Conservation (phyloP, 2,888 invertebrate species). For the Eupithecia tripunctaria region DNA sequence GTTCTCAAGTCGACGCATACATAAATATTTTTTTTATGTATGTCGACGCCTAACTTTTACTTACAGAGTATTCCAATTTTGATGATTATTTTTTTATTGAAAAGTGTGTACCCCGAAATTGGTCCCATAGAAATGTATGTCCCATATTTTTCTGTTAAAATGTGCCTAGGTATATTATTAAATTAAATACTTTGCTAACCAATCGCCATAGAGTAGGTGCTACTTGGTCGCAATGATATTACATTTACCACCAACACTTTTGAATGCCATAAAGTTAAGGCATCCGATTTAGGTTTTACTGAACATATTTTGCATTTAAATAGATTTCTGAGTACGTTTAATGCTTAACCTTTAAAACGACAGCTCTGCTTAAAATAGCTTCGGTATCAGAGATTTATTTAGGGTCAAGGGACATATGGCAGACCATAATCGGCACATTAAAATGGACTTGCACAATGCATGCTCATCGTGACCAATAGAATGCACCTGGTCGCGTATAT, state of each 20-base stretch:
- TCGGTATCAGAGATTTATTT: constrained; percentile 22
- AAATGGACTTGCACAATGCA: constrained; percentile 43
- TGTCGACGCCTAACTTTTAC: no score
- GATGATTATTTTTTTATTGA: no score
- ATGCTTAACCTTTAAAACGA: background rate
- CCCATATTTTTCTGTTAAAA: no score
- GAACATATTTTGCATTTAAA: background rate
- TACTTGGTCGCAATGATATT: background rate
- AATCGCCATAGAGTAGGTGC: background rate
- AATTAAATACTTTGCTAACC: background rate
- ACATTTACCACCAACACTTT: background rate
- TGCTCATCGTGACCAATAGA: constrained; percentile 38
- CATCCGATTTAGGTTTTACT: background rate
- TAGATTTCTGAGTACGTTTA: background rate
- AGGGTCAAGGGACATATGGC: constrained; percentile 52
- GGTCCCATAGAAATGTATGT: no score
- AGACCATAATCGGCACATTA: constrained; percentile 44
- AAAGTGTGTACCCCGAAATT: no score
- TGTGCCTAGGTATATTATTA: no score
- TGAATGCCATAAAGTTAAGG: background rate
- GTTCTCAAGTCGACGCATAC: no score
- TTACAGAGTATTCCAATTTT: no score
- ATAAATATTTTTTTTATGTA: no score
- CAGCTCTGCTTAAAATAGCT: background rate
- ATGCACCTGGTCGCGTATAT: constrained; percentile 2